Evolutionary conservation across 2,797 vertebrate species (phyloP), one percentile per base, ranked within the genome.

Genomic region (Characodon lateralis): DNA sequence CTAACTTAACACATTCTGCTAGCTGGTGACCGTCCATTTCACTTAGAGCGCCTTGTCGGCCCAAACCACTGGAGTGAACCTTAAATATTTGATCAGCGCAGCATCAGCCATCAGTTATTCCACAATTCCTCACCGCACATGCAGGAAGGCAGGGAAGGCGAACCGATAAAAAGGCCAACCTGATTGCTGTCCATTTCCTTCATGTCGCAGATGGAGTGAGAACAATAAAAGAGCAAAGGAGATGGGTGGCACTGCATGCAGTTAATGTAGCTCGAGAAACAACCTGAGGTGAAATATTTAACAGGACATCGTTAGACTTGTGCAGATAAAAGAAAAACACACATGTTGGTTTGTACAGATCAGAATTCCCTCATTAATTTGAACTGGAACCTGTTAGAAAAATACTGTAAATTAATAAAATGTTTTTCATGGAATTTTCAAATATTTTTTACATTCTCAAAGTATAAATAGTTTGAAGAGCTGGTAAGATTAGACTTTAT

Each of bases 11-110:
- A 78, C 73, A 65, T 79, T 78, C 71, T 68, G 74, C 80, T 80
- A 80, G 77, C 87, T 35, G 76, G 89, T 82, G 88, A 83, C 83
- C 22, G 10, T n/a, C 39, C 68, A 8, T 71, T 63, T 84, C 86
- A 85, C 88, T 88, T 83, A 89, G 80, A 85, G 84, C 73, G 18
- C 75, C 73, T 85, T 80, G 43, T 59, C 69, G 88, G 85, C 79
- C 79, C 78, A 72, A 81, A 83, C 85, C 77, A 78, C 87, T 73
- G 80, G 85, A 96, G 93, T 92, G 88, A 94, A 92, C 86, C 91
- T 93, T 96, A 93, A 95, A 96, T 96, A 96, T 96, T 97, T 97
- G 90, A 96, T 96, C 89, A 94, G 91, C 90, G 84, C 78, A 85
- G 92, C 83, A 82, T 89, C 92, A 89, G 78, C 78, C 89, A 89